Conservation (phyloP, 2,113 vertebrate species). For the Pelusios castaneus region DNA sequence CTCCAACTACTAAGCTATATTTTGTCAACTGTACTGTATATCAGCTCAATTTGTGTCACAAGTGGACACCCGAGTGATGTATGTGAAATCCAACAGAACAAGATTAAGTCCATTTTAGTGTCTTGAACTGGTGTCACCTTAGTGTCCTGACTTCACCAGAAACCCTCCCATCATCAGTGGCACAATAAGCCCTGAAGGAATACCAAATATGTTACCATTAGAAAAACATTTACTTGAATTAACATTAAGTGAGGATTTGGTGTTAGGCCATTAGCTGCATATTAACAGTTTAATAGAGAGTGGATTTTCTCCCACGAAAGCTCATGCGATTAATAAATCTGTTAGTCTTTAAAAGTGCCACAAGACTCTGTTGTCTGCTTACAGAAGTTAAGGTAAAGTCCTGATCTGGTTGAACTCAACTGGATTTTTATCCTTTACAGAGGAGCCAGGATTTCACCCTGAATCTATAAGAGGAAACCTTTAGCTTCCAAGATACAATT, state of each 20-base stretch:
- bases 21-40: neutral
- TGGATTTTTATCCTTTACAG: neutral
- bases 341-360: too few relatives aligned
- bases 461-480: neutral
- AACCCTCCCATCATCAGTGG: neutral
- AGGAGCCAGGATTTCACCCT: neutral
- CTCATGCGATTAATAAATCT: too few relatives aligned
- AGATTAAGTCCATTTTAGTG: neutral
- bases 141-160: accelerated
- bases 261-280: neutral
- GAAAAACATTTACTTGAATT: neutral
- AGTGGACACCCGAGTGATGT: neutral
- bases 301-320: too few relatives aligned
- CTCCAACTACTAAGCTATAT: neutral
- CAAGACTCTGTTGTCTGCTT: too few relatives aligned
- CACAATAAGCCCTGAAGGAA: neutral
- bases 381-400: neutral
- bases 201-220: neutral
- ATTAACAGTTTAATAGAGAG: neutral
- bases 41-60: neutral
- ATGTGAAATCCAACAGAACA: neutral
- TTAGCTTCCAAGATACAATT: neutral
- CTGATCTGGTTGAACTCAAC: neutral
- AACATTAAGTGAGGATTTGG: neutral
- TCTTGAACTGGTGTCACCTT: neutral